These are phyloP conservation scores for Temnothorax rugatulus DNA, from an alignment of 2,888 invertebrate species.

Conservation along the genomic window DNA sequence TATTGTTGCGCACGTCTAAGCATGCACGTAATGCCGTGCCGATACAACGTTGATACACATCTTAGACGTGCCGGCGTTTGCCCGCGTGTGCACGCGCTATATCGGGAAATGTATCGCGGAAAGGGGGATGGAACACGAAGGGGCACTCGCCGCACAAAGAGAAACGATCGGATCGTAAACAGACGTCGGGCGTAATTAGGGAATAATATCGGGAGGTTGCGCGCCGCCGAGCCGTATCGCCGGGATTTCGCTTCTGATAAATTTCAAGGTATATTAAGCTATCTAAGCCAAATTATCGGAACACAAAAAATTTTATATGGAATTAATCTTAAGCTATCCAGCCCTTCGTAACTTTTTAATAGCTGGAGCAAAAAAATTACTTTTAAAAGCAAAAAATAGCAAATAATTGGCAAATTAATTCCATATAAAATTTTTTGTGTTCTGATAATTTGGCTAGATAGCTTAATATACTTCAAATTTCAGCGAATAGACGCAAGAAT, in stretches of 20 bases:
- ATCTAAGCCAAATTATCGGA: no score
- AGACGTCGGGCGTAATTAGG: slow-evolving; percentile 47
- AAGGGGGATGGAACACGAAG: slow-evolving; percentile 20
- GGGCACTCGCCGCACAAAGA: slow-evolving; percentile 55
- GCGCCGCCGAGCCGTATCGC: slow-evolving; percentile 3
- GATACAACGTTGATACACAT: slow-evolving; percentile 78
- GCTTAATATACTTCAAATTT: no score
- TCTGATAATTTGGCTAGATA: no score
- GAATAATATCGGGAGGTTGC: slow-evolving; percentile 41
- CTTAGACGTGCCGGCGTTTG: slow-evolving; percentile 69
- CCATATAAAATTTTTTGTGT: no score
- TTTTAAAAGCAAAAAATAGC: no score
- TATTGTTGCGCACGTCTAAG: slow-evolving; percentile 85
- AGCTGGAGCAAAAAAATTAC: no score
- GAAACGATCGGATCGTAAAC: slow-evolving; percentile 54
- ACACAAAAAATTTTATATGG: no score
- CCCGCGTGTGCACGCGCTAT: slow-evolving; percentile 49
- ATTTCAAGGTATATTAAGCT: neutral
- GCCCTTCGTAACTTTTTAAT: no score
- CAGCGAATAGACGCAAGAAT: neutral
- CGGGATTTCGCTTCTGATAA: neutral
- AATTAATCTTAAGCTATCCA: no score
- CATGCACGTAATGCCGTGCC: slow-evolving; percentile 81
- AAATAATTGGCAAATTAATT: no score
- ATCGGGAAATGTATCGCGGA: slow-evolving; percentile 54